Percentiles rank a stretch among this genome's conserved stretches.
Conservation (phyloP, 2,797 vertebrate genomes). For the Arctocebus calabarensis region DNA sequence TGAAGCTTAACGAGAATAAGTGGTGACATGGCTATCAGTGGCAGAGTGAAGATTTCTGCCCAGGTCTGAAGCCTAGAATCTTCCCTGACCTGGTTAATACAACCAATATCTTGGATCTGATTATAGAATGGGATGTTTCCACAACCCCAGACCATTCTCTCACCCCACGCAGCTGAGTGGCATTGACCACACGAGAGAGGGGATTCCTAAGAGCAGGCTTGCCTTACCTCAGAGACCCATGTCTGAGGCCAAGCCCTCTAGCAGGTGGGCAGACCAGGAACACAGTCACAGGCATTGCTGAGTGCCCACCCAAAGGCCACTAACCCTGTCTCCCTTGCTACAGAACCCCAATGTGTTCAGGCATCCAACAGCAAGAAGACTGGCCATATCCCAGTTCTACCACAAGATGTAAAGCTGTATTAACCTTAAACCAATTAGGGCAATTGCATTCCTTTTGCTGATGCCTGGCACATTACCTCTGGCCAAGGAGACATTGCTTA, state of each 20-base stretch:
- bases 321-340: background rate
- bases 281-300: no score
- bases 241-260: background rate
- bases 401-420: background rate
- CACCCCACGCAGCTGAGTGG: background rate
- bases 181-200: background rate
- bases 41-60: background rate
- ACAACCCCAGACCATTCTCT: background rate
- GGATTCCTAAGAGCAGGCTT: background rate
- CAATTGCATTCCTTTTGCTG: background rate
- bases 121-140: background rate
- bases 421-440: conserved; percentile 26
- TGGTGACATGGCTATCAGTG: background rate
- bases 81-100: background rate
- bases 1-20: background rate
- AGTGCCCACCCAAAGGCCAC: background rate
- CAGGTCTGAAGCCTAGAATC: background rate
- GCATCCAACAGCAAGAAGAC: background rate
- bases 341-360: background rate
- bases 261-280: background rate
- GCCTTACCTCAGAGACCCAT: background rate
- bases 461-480: background rate
- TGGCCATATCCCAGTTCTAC: background rate
- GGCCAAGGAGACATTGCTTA: background rate
- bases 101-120: background rate